These are phyloP conservation scores for Wasmannia auropunctata DNA, from an alignment of 1,140 invertebrate genomes.

Conservation along the genomic window DNA sequence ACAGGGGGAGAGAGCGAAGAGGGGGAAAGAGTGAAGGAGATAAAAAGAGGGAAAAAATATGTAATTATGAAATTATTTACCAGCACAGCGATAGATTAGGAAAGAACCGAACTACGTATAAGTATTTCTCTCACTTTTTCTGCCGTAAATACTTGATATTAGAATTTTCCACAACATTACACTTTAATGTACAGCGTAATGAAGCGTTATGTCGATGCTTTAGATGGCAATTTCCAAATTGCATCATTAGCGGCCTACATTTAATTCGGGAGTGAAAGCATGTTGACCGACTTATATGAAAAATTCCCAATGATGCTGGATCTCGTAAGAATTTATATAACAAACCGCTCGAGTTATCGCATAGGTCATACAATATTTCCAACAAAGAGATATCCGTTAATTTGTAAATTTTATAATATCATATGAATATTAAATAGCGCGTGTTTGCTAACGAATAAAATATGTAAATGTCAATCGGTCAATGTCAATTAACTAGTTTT, in stretches of 20 bases:
- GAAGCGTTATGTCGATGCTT: not conserved
- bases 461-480: not conserved
- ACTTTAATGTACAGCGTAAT: not conserved
- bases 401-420: not conserved
- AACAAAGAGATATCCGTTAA: not conserved
- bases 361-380: not conserved
- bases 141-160: not conserved
- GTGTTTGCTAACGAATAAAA: not conserved
- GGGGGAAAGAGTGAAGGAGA: not conserved
- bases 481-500: not conserved
- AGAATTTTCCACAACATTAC: not conserved
- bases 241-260: constrained; percentile 42
- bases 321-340: constrained; percentile 45
- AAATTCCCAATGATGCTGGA: constrained; percentile 18
- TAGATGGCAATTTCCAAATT: constrained; percentile 29
- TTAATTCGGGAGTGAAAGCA: constrained; percentile 55
- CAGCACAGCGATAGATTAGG: not conserved
- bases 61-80: not conserved
- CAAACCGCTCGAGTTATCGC: not conserved
- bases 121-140: not conserved
- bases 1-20: not conserved
- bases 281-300: constrained; percentile 40
- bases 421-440: not conserved
- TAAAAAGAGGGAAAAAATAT: not conserved
- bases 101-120: not conserved